Evolutionary conservation across 2,888 invertebrate species (phyloP).

Genomic region (Allophyes oxyacanthae): DNA sequence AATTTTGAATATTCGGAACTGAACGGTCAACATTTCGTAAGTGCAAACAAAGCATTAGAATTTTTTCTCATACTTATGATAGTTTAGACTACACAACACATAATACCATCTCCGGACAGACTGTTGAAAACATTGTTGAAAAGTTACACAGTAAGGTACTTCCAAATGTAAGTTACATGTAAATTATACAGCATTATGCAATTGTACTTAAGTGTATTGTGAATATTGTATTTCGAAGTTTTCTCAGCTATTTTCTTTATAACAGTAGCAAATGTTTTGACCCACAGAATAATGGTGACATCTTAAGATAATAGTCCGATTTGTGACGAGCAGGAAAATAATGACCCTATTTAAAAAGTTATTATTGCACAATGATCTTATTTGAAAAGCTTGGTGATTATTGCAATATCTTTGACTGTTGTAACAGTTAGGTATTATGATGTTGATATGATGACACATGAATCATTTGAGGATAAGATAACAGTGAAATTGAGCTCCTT

Average conservation of each 20-base stretch:
- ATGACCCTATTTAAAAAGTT: not conserved
- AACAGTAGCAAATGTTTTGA: slow-evolving; percentile 23
- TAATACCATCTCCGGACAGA: not conserved
- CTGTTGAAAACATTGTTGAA: not conserved
- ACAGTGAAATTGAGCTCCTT: too few relatives aligned
- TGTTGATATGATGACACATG: too few relatives aligned
- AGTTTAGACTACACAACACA: too few relatives aligned
- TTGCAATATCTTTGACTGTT: too few relatives aligned
- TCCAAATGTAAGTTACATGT: slow-evolving; percentile 5
- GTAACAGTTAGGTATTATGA: too few relatives aligned
- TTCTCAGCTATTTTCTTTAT: slow-evolving; percentile 23
- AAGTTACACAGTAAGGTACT: not conserved
- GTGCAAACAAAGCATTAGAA: too few relatives aligned
- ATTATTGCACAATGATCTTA: not conserved
- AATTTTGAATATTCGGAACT: too few relatives aligned
- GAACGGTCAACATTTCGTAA: too few relatives aligned
- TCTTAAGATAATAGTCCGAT: not conserved
- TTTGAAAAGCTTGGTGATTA: slow-evolving; percentile 2
- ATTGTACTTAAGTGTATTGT: slow-evolving; percentile 35
- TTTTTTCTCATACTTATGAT: too few relatives aligned
- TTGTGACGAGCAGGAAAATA: not conserved
- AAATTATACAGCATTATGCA: slow-evolving; percentile 24
- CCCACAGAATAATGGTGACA: slow-evolving; percentile 35
- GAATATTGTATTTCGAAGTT: slow-evolving; percentile 12
- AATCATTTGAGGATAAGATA: too few relatives aligned